Base-by-base conservation (phyloP, 1,140 invertebrate genomes). In the Ctenoplectra terminalis region DNA sequence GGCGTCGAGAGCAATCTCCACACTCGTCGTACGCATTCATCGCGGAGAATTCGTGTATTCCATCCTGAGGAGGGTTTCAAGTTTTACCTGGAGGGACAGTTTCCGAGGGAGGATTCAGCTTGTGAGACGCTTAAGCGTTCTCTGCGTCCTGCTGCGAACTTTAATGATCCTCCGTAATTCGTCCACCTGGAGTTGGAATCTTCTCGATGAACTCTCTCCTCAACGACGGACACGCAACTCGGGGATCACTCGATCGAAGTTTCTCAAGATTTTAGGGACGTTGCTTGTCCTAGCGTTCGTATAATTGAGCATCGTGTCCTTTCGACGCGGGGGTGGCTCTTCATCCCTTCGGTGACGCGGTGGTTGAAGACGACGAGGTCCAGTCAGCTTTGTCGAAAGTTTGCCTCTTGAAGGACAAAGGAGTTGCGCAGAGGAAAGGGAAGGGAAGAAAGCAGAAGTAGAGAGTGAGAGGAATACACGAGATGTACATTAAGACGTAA, bases 241-340 rank as follows among this genome's bases (percentile, higher is more conserved):
- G 37, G 52, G 40, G 84, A 85, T 81, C 71, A 66, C 63, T 76
- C 54, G 46, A 58, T 58, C 81, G 13, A 88, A 90, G 73, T 89
- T 90, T 90, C 70, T 58, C 86, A 63, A 84, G 84, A 89, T 89
- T 82, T 78, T 71, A 63, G 83, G 77, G 85, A 37, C 85, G 46
- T 31, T 64, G 46, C 48, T 75, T 76, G 76, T 46, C 26, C 40
- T 37, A 37, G 56, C 61, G 76, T 85, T 89, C 82, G 60, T 82
- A 87, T 90, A 90, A 90, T 90, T 90, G 89, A 89, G 83, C 78
- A 64, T 67, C 73, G 70, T 63, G 13, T 54, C 67, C 85, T 82
- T 64, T 48, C 26, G 43, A 46, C 31, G 26, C 66, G 40, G 6
- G 58, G 34, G 37, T 37, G 58, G 46, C 34, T 48, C 56, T 54